These are phyloP conservation scores for Dyspetes luteomarginatus DNA, from an alignment of 2,888 invertebrate species.

Conservation along the genomic window DNA sequence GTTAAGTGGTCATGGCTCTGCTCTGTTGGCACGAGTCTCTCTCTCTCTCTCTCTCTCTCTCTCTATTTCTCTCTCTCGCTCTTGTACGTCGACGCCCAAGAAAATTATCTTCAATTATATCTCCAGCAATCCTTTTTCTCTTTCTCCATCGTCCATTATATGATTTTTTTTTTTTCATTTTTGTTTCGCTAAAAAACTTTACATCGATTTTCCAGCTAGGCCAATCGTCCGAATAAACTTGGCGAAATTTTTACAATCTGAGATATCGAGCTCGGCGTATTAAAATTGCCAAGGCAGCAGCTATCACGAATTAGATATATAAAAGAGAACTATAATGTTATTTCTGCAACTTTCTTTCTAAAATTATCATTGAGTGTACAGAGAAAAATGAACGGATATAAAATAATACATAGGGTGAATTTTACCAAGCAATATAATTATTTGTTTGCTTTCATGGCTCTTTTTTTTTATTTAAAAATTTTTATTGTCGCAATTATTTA, in stretches of 20 bases:
- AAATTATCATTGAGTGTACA: slow-evolving; percentile 28
- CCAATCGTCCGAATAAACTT: slow-evolving; percentile 39
- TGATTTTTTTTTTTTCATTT: neutral
- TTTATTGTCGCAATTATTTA: neutral
- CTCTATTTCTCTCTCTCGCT: slow-evolving; percentile 4
- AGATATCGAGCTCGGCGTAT: neutral
- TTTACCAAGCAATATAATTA: neutral
- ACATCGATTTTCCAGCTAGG: slow-evolving; percentile 34
- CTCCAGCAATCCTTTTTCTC: slow-evolving; percentile 67
- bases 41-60: neutral
- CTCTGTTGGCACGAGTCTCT: slow-evolving; percentile 72
- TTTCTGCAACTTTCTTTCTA: slow-evolving; percentile 56
- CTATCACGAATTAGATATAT: slow-evolving; percentile 1
- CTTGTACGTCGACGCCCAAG: slow-evolving; percentile 71
- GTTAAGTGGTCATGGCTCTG: slow-evolving; percentile 77
- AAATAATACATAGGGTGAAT: neutral
- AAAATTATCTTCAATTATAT: slow-evolving; percentile 81
- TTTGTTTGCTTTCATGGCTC: neutral
- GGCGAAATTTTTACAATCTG: slow-evolving; percentile 31
- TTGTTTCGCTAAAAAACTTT: slow-evolving; percentile 11
- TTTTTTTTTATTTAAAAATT: neutral
- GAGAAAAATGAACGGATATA: neutral
- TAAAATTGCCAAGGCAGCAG: neutral
- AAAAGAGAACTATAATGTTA: slow-evolving; percentile 12
- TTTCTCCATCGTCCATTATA: slow-evolving; percentile 32